These are phyloP conservation scores for Tipula confusa DNA, from an alignment of 2,888 invertebrate species.

Conservation along the genomic window DNA sequence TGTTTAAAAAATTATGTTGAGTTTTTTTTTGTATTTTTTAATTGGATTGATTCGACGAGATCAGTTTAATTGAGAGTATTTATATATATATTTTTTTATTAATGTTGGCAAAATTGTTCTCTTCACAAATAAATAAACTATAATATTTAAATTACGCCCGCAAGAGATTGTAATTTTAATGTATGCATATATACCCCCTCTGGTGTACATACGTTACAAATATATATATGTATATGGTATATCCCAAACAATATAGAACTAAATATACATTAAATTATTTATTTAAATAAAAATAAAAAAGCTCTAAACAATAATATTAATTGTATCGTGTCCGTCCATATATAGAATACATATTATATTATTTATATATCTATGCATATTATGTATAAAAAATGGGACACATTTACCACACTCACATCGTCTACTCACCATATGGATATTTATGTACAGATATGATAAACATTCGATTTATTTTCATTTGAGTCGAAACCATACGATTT, in stretches of 20 bases:
- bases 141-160: background rate
- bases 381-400: background rate
- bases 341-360: background rate
- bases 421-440: background rate
- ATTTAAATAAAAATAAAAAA: too few relatives aligned
- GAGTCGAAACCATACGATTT: background rate
- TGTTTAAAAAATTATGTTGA: background rate
- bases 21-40: background rate
- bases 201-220: background rate
- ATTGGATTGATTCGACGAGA: background rate
- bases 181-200: background rate
- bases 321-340: background rate
- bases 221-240: background rate
- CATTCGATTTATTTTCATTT: background rate
- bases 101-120: background rate
- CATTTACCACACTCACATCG: background rate
- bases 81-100: background rate
- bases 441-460: too few relatives aligned
- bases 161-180: background rate
- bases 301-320: slow-evolving; percentile 5
- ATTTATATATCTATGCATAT: background rate
- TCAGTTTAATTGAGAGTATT: background rate
- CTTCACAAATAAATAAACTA: background rate
- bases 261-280: background rate
- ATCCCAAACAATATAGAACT: background rate